A percentile compares a stretch with the other conserved stretches of the same genome.
Evolutionary conservation across 1,140 invertebrate species (phyloP).

Genomic region (Drepana arcuata): DNA sequence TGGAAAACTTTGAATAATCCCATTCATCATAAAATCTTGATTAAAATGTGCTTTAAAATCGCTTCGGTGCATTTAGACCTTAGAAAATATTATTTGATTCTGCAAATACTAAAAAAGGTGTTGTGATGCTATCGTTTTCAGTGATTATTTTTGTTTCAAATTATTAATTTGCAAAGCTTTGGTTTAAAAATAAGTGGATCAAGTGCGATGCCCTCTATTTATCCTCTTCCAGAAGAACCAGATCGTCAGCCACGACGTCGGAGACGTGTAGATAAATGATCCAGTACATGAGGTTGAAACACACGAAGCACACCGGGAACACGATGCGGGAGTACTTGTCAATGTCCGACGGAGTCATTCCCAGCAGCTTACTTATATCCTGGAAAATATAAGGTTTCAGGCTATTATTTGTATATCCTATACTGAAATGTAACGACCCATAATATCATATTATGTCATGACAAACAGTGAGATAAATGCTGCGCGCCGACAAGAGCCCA

Average conservation of each 20-base stretch:
- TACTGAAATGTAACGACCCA: no score
- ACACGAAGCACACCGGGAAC: conserved; percentile 95
- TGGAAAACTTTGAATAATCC: conserved; percentile 27
- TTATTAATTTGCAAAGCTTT: conserved; percentile 33
- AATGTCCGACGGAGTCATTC: conserved; percentile 93
- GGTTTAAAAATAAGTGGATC: conserved; percentile 55
- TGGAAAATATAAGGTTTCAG: conserved; percentile 31
- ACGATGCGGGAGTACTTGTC: conserved; percentile 96
- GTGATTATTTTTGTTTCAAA: conserved; percentile 31
- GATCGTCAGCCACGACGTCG: conserved; percentile 93
- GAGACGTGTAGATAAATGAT: conserved; percentile 96
- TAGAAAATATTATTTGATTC: neutral
- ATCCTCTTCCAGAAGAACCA: conserved; percentile 88
- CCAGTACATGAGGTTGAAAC: conserved; percentile 98
- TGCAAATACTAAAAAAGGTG: neutral
- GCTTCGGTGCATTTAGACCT: neutral
- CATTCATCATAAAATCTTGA: conserved; percentile 12
- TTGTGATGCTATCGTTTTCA: neutral
- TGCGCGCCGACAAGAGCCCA: no score
- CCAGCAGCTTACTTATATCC: conserved; percentile 88
- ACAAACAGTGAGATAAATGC: no score
- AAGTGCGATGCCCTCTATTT: conserved; percentile 73
- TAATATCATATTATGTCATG: no score
- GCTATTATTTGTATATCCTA: neutral
- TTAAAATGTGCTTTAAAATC: neutral